Evolutionary conservation across 2,888 invertebrate species (phyloP).

Genomic region (Cantharis lateralis): DNA sequence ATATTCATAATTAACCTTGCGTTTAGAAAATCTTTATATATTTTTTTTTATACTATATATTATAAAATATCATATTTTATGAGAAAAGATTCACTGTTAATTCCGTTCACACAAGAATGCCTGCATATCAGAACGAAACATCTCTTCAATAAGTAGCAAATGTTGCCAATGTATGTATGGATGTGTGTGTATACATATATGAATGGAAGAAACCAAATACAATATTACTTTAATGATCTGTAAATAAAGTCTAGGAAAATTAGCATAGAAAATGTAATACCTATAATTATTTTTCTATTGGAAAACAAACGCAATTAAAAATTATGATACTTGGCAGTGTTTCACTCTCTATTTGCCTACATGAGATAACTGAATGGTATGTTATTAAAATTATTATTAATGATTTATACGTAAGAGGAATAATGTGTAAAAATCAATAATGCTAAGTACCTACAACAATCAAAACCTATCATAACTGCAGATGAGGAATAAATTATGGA

Average conservation of each 20-base stretch:
- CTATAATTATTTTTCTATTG: not conserved
- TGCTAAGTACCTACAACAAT: not conserved
- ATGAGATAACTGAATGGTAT: not conserved
- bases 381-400: not conserved
- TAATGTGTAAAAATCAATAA: not conserved
- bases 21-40: not conserved
- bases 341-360: not conserved
- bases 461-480: not conserved
- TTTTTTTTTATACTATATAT: not conserved
- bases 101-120: not conserved
- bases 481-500: not conserved
- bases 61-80: not conserved
- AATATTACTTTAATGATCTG: not conserved
- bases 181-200: too few species aligned
- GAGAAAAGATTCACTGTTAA: not conserved
- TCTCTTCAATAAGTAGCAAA: not conserved
- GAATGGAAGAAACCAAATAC: not conserved
- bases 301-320: not conserved
- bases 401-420: not conserved
- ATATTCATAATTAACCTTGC: conserved; percentile 1
- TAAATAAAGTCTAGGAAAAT: not conserved
- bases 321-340: not conserved
- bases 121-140: not conserved
- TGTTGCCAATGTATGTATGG: not conserved
- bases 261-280: not conserved